Evolutionary conservation across 2,113 vertebrate species (phyloP).

Genomic region (Seriola quinqueradiata): DNA sequence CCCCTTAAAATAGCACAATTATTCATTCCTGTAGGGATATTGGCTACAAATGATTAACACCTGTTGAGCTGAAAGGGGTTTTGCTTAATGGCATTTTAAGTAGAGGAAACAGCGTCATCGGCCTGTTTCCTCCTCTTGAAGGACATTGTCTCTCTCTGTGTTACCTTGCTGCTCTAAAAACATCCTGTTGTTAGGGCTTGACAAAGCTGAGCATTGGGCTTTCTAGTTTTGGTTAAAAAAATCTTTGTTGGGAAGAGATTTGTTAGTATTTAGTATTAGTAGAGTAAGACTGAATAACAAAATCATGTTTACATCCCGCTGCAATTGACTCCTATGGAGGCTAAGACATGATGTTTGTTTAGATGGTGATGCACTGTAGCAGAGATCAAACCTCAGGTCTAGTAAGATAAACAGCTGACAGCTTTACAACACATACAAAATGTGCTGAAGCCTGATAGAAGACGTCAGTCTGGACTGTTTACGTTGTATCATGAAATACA

Average conservation of each 20-base stretch:
- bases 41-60: background rate
- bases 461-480: conserved; percentile 17
- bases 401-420: background rate
- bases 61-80: background rate
- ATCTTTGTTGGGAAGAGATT: too few species aligned
- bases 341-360: background rate
- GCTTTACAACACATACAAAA: background rate
- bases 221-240: background rate
- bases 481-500: conserved; percentile 13
- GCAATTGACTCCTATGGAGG: background rate
- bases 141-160: background rate
- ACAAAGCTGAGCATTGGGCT: background rate
- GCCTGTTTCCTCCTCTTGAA: background rate
- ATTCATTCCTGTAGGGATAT: background rate
- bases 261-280: too few species aligned
- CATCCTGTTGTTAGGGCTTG: conserved; percentile 35
- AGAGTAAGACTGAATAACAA: background rate
- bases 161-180: conserved; percentile 13
- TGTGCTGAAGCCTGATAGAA: background rate
- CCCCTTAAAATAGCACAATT: background rate
- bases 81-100: background rate
- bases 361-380: background rate
- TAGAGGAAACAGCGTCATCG: background rate
- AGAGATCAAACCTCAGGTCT: background rate
- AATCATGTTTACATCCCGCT: fast-evolving